These are phyloP conservation scores for Magallana nippona DNA, from an alignment of 2,888 invertebrate species.

Conservation along the genomic window DNA sequence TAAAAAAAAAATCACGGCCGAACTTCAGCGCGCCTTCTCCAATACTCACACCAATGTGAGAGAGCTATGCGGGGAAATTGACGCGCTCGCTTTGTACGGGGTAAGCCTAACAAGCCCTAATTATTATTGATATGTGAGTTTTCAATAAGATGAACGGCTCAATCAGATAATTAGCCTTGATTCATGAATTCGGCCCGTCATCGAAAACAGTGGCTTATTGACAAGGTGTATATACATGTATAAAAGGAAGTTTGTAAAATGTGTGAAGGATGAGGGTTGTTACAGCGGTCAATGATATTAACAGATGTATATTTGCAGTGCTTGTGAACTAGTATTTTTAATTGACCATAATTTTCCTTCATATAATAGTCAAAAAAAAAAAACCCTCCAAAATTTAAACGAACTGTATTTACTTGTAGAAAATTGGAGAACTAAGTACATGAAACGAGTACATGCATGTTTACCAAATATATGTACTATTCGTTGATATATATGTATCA, in stretches of 20 bases:
- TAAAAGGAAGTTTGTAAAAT: not conserved
- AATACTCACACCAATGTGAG: not conserved
- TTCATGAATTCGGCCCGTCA: not conserved
- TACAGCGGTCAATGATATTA: not conserved
- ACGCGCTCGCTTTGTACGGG: not conserved
- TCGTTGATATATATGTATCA: too few relatives aligned
- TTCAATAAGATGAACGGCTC: constrained; percentile 16
- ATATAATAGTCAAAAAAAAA: too few relatives aligned
- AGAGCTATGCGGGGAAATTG: not conserved
- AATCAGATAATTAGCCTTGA: not conserved
- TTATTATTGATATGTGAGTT: constrained; percentile 23
- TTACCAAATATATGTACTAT: too few relatives aligned
- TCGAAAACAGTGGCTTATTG: not conserved
- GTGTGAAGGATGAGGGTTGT: not conserved
- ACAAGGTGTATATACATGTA: not conserved
- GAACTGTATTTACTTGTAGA: too few relatives aligned
- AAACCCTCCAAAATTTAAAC: too few relatives aligned
- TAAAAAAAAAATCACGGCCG: not conserved
- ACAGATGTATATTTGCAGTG: too few relatives aligned
- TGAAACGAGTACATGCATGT: too few relatives aligned
- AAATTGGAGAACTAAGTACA: too few relatives aligned
- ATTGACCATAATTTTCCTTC: too few relatives aligned
- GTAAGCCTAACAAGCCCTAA: constrained; percentile 2
- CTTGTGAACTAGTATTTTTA: too few relatives aligned
- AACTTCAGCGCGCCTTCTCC: not conserved